Evolutionary conservation across 2,797 vertebrate species (phyloP).

Genomic region (Sebastolobus altivelis): DNA sequence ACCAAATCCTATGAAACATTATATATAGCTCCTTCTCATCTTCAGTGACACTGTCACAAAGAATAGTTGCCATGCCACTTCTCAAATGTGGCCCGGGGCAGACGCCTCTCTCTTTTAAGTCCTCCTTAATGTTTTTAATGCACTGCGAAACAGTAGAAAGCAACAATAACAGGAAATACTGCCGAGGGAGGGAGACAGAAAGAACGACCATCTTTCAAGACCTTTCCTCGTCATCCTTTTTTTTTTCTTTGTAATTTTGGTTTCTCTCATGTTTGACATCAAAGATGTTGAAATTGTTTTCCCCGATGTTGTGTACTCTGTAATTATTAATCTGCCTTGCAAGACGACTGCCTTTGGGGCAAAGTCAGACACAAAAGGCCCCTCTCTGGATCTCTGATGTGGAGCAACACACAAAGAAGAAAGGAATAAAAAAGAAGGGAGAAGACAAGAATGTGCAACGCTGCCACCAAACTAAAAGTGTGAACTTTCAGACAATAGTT

Average conservation of each 20-base stretch:
- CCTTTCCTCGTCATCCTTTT: constrained; percentile 77
- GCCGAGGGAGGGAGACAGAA: constrained; percentile 67
- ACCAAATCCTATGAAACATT: constrained; percentile 60
- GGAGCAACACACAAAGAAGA: constrained; percentile 70
- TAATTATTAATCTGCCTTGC: constrained; percentile 88
- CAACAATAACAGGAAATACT: constrained; percentile 83
- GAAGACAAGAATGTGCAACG: constrained; percentile 46
- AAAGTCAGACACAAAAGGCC: constrained; percentile 85
- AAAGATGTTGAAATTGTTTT: constrained; percentile 87
- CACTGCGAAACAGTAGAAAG: constrained; percentile 74
- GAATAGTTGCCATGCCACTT: constrained; percentile 62
- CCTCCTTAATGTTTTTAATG: constrained; percentile 75
- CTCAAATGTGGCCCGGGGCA: constrained; percentile 63
- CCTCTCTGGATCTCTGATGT: constrained; percentile 83
- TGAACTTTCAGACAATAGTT: constrained; percentile 77
- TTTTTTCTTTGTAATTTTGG: constrained; percentile 86
- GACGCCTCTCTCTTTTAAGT: constrained; percentile 69
- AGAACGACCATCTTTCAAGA: constrained; percentile 79
- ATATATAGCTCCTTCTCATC: constrained; percentile 67
- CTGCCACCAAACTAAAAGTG: constrained; percentile 75
- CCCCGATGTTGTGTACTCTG: constrained; percentile 86
- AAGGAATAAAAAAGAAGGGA: constrained; percentile 46
- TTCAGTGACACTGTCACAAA: constrained; percentile 62
- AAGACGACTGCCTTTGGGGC: constrained; percentile 83
- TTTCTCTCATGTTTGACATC: constrained; percentile 87